Evolutionary conservation across 2,797 vertebrate genomes (phyloP), one percentile per base, ranked within the genome.

Genomic region (Lophius americanus): DNA sequence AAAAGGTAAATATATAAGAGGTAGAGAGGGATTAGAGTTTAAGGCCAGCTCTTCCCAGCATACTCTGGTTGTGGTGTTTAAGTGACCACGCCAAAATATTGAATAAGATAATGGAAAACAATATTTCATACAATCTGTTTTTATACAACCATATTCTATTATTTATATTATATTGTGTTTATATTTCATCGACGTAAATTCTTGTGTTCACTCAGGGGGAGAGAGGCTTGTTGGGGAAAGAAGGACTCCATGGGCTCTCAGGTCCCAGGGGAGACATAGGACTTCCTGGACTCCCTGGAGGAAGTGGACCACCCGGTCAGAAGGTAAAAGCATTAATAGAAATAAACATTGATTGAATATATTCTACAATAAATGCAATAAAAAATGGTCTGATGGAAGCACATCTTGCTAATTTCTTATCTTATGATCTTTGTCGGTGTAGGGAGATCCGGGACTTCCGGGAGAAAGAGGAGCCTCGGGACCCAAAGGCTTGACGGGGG

Each of bases 371-470:
- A 6, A 9, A 43, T 59, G 6, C 5, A 56, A 23, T 43, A 23
- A 0, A 58, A 39, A 39, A 5, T 44, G 0, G 3, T 65, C 5
- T 5, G 0, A 13, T 39, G 4, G 61, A 9, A 4, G 52, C 68
- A 39, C 6, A 47, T 38, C 61, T 49, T 14, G 1, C 1, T 11
- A 10, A n/a, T 12, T 44, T 9, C 36, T 37, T 7, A n/a, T 46
- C 9, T 46, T 33, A 32, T 36, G 43, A 33, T 2, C 11, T 8
- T 60, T 83, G 50, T 63, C 8, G 75, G 4, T 75, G 42, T 69
- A 99, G 98, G 98, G 98, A 52, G 97, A 97, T 58, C 85, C 54
- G 63, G 98, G 98, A 44, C 90, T 97, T 55, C 82, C 64, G 13
- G 97, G 98, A 44, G 93, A 98, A 67, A 92, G 94, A 58, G 98